A percentile compares a stretch with the other conserved stretches of the same genome.
phyloP scores from a whole-genome alignment of 2,888 invertebrate species.

The Toxonevra muliebris region DNA sequence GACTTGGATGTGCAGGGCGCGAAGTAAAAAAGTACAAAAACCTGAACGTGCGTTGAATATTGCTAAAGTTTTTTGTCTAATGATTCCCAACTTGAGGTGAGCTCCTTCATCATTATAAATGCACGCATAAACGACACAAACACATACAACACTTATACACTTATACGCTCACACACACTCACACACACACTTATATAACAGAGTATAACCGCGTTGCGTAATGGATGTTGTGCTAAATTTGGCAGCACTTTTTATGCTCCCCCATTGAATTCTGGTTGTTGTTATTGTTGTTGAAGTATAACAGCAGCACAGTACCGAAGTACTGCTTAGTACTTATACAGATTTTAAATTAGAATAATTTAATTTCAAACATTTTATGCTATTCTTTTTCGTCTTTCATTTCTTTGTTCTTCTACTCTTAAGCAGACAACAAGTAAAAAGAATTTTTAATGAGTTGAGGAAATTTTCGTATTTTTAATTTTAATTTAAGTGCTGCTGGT shows the following conservation, averaged over 20 bases:
- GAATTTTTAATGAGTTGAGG: too few relatives aligned
- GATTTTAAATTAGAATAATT: constrained; percentile 19
- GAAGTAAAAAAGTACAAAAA: not conserved
- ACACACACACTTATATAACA: too few relatives aligned
- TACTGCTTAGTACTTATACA: not conserved
- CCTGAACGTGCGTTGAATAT: constrained; percentile 13
- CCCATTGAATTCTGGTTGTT: not conserved
- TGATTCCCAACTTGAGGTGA: not conserved
- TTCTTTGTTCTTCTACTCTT: too few relatives aligned
- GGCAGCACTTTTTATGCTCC: not conserved
- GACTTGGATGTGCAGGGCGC: too few relatives aligned
- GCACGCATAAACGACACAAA: not conserved
- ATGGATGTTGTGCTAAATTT: not conserved
- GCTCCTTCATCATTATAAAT: not conserved
- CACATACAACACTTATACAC: not conserved
- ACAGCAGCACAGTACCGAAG: not conserved
- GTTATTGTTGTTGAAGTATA: not conserved
- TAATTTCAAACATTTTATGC: constrained; percentile 9
- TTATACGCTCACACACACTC: not conserved
- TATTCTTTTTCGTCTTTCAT: not conserved
- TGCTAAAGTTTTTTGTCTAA: constrained; percentile 5
- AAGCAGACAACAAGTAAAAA: too few relatives aligned
- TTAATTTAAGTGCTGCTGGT: too few relatives aligned
- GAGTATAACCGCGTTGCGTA: not conserved
- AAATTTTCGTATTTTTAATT: too few relatives aligned